phyloP scores from a whole-genome alignment of 2,113 vertebrate genomes.

The Menura novaehollandiae region DNA sequence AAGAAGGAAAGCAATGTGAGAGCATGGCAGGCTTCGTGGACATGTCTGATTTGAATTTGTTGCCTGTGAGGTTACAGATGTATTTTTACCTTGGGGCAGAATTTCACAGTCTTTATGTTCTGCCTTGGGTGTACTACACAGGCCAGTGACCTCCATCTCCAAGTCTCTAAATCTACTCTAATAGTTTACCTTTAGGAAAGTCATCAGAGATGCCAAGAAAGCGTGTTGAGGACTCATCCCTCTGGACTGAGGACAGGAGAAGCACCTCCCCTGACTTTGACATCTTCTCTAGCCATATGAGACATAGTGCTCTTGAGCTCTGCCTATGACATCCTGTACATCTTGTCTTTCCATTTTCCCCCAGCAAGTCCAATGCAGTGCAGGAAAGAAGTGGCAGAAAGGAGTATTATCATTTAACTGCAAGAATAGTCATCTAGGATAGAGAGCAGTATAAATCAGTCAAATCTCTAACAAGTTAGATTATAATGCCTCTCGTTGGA shows the following conservation, averaged over 20 bases:
- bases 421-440: background rate
- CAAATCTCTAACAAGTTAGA: background rate
- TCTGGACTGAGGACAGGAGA: background rate
- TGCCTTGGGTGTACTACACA: background rate
- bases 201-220: background rate
- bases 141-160: background rate
- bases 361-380: background rate
- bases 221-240: background rate
- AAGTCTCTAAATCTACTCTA: background rate
- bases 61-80: background rate
- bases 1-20: background rate
- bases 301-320: background rate
- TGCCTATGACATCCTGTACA: background rate
- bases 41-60: fast-evolving
- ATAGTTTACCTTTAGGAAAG: background rate
- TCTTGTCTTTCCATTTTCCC: background rate
- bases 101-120: background rate
- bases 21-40: background rate
- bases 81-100: background rate
- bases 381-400: background rate
- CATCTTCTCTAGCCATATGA: background rate
- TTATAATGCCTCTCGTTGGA: background rate
- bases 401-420: background rate
- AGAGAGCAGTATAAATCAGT: background rate
- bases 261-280: background rate